Percentiles rank a stretch among this genome's conserved stretches.
Evolutionary conservation across 2,113 vertebrate genomes (phyloP).

Genomic region (Malurus cyaneus): DNA sequence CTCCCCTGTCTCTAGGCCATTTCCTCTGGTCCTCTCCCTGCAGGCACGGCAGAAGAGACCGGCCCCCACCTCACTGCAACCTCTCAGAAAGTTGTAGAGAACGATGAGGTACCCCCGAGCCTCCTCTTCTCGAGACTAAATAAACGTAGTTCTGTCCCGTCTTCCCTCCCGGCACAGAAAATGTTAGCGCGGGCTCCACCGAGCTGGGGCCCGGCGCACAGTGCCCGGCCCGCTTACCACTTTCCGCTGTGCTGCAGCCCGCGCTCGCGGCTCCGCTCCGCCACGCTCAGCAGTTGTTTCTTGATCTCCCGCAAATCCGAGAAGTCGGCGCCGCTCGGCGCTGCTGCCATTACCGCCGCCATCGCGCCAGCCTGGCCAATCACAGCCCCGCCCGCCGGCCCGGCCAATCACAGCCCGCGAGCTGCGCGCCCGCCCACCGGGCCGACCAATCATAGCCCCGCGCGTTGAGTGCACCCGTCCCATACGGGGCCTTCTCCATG

Average conservation of each 20-base stretch:
- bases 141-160: background rate
- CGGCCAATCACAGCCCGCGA: background rate
- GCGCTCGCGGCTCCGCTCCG: conserved; percentile 89
- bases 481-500: background rate
- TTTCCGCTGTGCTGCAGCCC: conserved; percentile 94
- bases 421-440: too few species aligned
- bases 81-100: background rate
- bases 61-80: too few species aligned
- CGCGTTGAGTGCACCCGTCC: background rate
- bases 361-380: conserved; percentile 31
- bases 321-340: conserved; percentile 67
- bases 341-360: conserved; percentile 60
- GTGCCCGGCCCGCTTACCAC: conserved; percentile 77
- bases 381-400: background rate
- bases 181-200: fast-evolving
- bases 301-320: conserved; percentile 90
- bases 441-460: background rate
- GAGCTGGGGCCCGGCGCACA: too few species aligned
- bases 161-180: background rate
- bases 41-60: background rate
- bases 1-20: background rate
- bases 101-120: background rate
- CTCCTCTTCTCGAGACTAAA: background rate
- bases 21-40: too few species aligned
- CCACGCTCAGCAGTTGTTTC: conserved; percentile 88